phyloP scores from a whole-genome alignment of 2,888 invertebrate genomes.

The Drosophila niveifrons region DNA sequence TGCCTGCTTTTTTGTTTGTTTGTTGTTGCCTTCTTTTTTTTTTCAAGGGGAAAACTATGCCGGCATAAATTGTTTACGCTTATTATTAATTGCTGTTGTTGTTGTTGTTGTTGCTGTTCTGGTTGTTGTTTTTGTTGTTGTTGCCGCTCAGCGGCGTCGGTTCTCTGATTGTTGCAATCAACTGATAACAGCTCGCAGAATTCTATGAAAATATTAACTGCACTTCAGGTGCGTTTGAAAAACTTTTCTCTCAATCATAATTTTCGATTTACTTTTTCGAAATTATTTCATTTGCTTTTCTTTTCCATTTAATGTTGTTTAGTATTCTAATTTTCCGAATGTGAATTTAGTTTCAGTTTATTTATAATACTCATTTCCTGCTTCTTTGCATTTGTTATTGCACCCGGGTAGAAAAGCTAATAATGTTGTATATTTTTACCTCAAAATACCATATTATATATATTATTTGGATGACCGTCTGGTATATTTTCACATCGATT shows the following conservation, averaged over 20 bases:
- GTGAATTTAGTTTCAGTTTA: constrained; percentile 1
- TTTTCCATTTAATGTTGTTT: neutral
- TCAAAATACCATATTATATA: too few species aligned
- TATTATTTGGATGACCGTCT: too few species aligned
- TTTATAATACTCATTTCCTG: constrained; percentile 7
- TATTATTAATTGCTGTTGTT: constrained; percentile 26
- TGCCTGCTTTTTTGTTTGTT: neutral
- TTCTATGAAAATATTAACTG: constrained; percentile 19
- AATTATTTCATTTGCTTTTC: neutral
- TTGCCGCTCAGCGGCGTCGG: constrained; percentile 8
- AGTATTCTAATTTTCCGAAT: neutral
- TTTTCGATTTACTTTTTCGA: neutral
- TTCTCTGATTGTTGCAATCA: constrained; percentile 49
- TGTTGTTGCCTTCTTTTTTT: constrained; percentile 23
- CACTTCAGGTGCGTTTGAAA: constrained; percentile 23
- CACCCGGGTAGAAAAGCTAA: neutral
- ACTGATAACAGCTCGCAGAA: constrained; percentile 63
- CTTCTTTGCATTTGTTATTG: neutral
- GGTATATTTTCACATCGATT: too few species aligned
- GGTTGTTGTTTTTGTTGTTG: neutral
- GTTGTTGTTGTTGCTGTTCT: constrained; percentile 12
- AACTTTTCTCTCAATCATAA: too few species aligned
- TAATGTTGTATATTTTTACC: too few species aligned
- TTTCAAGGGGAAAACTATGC: constrained; percentile 41
- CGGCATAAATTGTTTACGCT: constrained; percentile 49